Percentiles rank a stretch among this genome's conserved stretches.
phyloP scores from a whole-genome alignment of 2,113 vertebrate species.

The Strix aluco region DNA sequence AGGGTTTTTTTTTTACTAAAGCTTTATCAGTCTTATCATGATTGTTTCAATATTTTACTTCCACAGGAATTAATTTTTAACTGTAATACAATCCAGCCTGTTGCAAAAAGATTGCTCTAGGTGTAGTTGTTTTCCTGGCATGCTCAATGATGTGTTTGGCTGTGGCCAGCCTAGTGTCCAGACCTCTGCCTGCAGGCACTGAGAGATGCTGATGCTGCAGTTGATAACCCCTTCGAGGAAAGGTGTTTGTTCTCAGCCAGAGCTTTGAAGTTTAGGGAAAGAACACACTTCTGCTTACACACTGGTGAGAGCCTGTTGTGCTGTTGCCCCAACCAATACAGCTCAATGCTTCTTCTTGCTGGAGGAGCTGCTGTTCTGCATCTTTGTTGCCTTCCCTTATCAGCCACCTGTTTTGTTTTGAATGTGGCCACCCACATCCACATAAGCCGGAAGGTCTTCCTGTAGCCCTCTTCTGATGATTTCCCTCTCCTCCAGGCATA shows the following conservation, averaged over 20 bases:
- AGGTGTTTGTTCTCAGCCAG: not conserved
- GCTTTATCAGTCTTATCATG: not conserved
- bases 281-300: not conserved
- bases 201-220: not conserved
- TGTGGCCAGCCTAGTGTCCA: not conserved
- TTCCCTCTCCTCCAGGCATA: not conserved
- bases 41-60: slow-evolving; percentile 14
- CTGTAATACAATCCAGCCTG: not conserved
- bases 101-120: not conserved
- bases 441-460: not conserved
- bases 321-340: not conserved
- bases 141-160: not conserved
- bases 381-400: not conserved
- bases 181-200: not conserved
- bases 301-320: not conserved
- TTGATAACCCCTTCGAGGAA: not conserved
- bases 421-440: not conserved
- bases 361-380: not conserved
- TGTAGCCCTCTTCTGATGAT: not conserved
- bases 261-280: not conserved
- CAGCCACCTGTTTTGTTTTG: not conserved
- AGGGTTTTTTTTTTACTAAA: not conserved
- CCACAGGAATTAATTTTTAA: not conserved
- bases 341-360: not conserved
- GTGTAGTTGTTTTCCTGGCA: not conserved